A percentile compares a stretch with the other conserved stretches of the same genome.
Evolutionary conservation across 1,140 invertebrate genomes (phyloP).

Genomic region (Uloborus diversus): DNA sequence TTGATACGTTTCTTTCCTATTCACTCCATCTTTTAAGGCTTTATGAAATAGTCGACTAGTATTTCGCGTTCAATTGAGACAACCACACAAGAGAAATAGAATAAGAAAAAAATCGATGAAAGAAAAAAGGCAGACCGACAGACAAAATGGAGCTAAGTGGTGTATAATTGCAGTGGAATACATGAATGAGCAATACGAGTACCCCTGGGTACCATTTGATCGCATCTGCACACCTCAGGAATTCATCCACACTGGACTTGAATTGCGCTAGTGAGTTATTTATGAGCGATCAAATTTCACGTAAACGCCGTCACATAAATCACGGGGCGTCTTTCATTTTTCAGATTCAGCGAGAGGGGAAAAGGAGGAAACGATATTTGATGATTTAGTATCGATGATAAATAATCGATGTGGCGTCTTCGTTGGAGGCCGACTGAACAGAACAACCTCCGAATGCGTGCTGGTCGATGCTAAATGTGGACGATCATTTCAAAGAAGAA

Average conservation of each 20-base stretch:
- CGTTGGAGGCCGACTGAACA: conserved; percentile 29
- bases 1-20: no score
- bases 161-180: conserved; percentile 10
- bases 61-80: no score
- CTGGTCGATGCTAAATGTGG: no score
- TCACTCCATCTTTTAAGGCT: no score
- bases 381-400: conserved; percentile 52
- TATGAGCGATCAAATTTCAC: conserved; percentile 51
- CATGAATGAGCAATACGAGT: conserved; percentile 14
- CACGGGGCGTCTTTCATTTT: conserved; percentile 38
- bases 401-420: conserved; percentile 34
- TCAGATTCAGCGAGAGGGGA: conserved; percentile 14
- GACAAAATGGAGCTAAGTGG: background rate
- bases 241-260: background rate
- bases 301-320: conserved; percentile 46
- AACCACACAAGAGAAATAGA: no score
- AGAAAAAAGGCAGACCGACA: background rate
- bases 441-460: background rate
- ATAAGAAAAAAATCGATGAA: no score
- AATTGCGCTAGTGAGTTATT: conserved; percentile 36
- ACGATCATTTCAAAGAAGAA: no score
- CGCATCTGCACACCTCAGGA: background rate
- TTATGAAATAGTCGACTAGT: no score
- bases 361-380: conserved; percentile 7
- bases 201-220: background rate